Evolutionary conservation across 2,888 invertebrate species (phyloP).

Genomic region (Cylindroiulus punctatus): DNA sequence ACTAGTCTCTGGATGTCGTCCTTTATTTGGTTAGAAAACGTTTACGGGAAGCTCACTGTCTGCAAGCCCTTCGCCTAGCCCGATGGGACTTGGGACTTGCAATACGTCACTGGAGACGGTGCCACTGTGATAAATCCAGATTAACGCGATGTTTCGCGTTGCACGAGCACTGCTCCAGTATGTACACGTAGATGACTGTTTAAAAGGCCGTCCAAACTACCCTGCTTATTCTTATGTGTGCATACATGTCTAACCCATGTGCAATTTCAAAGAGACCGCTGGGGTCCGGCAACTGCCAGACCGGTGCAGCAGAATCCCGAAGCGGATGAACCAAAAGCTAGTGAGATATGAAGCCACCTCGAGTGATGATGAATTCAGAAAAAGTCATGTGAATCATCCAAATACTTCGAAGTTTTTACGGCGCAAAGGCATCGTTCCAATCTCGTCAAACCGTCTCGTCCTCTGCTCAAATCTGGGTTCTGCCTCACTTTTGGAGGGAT

Average conservation of each 20-base stretch:
- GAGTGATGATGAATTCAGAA: too few relatives aligned
- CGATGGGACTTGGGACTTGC: conserved; percentile 21
- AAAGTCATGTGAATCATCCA: background rate
- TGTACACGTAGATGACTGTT: conserved; percentile 40
- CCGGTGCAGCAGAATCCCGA: background rate
- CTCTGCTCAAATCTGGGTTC: conserved; percentile 24
- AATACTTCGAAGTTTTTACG: background rate
- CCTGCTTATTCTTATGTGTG: background rate
- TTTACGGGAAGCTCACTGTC: conserved; percentile 30
- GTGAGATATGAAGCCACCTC: too few relatives aligned
- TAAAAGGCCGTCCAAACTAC: conserved; percentile 35
- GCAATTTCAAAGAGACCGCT: background rate
- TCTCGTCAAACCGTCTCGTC: background rate
- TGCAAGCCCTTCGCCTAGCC: background rate
- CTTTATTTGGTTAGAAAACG: background rate
- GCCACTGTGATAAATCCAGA: conserved; percentile 7
- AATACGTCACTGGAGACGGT: conserved; percentile 21
- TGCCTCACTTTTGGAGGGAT: background rate
- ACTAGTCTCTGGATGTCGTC: conserved; percentile 20
- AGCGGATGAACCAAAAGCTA: background rate
- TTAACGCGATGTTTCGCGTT: background rate
- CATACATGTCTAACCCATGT: background rate
- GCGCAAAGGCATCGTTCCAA: background rate
- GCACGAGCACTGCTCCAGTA: background rate
- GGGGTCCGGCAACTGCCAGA: background rate